Evolutionary conservation across 1,140 invertebrate genomes (phyloP), one percentile per base, ranked within the genome.

Genomic region (Drosophila persimilis): DNA sequence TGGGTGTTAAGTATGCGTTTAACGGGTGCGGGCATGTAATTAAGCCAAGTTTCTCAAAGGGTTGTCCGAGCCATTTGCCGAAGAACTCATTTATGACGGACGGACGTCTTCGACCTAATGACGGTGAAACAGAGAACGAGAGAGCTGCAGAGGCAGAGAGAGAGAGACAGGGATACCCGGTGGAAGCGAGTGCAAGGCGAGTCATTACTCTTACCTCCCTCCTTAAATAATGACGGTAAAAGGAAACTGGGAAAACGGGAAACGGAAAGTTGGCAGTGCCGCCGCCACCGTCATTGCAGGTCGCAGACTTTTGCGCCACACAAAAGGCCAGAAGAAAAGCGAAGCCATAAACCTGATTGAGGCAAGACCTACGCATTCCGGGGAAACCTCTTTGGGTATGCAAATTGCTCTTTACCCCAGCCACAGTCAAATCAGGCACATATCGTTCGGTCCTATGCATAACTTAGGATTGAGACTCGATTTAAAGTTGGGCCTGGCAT

Each of bases 1-100:
- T 59, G 45, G 31, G 20, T 48, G 43, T 51, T 77, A 63, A 41
- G 47, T 62, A 66, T 67, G 63, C 64, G 44, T 64, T 62, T 76
- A 47, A 67, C 79, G 77, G 83, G 77, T 69, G 65, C 65, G 83
- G 83, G 64, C 77, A 62, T 81, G 74, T 77, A 86, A 86, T 86
- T 88, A 65, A 86, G 77, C 61, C 67, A 88, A 88, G 64, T 86
- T 86, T 86, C 51, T 61, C 57, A 73, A 85, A 88, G 81, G 81
- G 81, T 85, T 77, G 65, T 59, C 62, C 72, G 44, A 39, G 54
- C 15, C 62, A 43, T 17, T 4, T 24, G 9, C 48, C 13, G 15
- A 24, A 22, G 51, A 57, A 70, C 29, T 43, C 35, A 45, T 59
- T 47, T 61, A 47, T 39, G 56, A n/a, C 56, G 43, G 3, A 39